These are phyloP conservation scores for Drosophila murphyi DNA, from an alignment of 1,140 invertebrate genomes.

Conservation along the genomic window DNA sequence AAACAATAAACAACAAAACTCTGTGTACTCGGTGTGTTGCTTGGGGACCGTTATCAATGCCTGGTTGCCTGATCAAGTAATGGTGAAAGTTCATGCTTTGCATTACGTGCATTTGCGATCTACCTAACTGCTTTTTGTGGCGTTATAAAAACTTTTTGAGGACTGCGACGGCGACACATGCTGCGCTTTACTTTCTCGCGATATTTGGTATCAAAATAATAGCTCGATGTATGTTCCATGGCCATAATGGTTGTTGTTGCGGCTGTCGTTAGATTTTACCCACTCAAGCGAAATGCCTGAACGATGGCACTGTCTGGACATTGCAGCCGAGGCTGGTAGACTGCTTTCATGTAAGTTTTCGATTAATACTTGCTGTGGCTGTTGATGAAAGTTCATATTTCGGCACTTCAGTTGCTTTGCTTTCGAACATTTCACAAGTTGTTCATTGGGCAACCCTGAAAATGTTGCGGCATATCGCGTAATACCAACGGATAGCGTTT, in stretches of 20 bases:
- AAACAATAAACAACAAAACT: neutral
- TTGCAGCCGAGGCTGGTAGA: slow-evolving; percentile 1
- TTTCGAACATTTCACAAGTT: slow-evolving; percentile 13
- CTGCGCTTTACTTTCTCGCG: slow-evolving; percentile 4
- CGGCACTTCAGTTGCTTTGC: slow-evolving; percentile 57
- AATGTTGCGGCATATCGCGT: neutral
- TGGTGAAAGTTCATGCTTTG: slow-evolving; percentile 75
- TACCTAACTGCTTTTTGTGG: slow-evolving; percentile 42
- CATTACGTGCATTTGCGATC: slow-evolving; percentile 43
- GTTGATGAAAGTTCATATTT: slow-evolving; percentile 70
- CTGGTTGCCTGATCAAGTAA: slow-evolving; percentile 52
- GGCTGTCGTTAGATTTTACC: slow-evolving; percentile 56
- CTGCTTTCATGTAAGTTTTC: slow-evolving; percentile 27
- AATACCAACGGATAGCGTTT: too few species aligned
- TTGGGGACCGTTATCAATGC: slow-evolving; percentile 10
- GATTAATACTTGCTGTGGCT: slow-evolving; percentile 45
- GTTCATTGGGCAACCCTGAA: neutral
- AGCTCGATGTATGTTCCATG: slow-evolving; percentile 61
- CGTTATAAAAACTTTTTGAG: slow-evolving; percentile 78
- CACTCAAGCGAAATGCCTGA: slow-evolving; percentile 58
- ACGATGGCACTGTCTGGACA: slow-evolving; percentile 50
- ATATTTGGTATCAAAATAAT: slow-evolving; percentile 42
- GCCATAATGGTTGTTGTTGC: slow-evolving; percentile 63
- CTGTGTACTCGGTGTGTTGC: slow-evolving; percentile 15
- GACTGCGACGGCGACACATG: slow-evolving; percentile 67